Evolutionary conservation across 2,888 invertebrate genomes (phyloP), one percentile per base, ranked within the genome.

Genomic region (Dimorphilus gyrociliatus): DNA sequence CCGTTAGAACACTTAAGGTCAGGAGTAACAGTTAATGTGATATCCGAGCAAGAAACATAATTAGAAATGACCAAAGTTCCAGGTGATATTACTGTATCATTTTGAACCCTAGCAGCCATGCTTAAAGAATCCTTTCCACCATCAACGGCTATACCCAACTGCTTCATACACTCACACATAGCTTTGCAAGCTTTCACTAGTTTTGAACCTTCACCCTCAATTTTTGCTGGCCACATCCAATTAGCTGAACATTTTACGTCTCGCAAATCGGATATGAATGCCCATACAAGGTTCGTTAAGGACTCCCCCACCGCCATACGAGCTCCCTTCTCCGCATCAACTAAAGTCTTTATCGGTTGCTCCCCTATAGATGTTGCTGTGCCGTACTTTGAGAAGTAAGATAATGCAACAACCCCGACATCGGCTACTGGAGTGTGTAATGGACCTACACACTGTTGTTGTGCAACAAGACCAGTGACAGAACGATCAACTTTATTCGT

Each of bases 201-300:
- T 12, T 76, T 73, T 2, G 81, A 82, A 2, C 92, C 94, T 60
- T 90, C 92, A 0, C 80, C 82, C 0, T 80, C 77, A 13, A 86
- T 67, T 66, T 94, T 94, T 8, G 92, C 94, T 0, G 88, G 78
- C 94, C 94, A 97, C 97, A 97, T 97, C 94, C 94, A 97, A 64
- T 97, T 97, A n/a, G 85, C 94, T 23, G 86, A 88, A 60, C 92
- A 92, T 65, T 94, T 97, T 2, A 94, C 78, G 63, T 97, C 94
- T 63, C 77, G 68, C 2, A 65, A 40, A 34, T 47, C 44, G 2
- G 64, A 55, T 35, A 76, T 69, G 23, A 59, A 64, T n/a, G 74
- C 74, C 60, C 75, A 75, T 37, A 79, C 86, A 41, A 97, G 69
- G 63, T 97, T 97, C 27, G 82, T 81, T 14, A 94, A 60, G 1